These are phyloP conservation scores for Nezara viridula DNA, from an alignment of 2,888 invertebrate genomes.

Conservation along the genomic window DNA sequence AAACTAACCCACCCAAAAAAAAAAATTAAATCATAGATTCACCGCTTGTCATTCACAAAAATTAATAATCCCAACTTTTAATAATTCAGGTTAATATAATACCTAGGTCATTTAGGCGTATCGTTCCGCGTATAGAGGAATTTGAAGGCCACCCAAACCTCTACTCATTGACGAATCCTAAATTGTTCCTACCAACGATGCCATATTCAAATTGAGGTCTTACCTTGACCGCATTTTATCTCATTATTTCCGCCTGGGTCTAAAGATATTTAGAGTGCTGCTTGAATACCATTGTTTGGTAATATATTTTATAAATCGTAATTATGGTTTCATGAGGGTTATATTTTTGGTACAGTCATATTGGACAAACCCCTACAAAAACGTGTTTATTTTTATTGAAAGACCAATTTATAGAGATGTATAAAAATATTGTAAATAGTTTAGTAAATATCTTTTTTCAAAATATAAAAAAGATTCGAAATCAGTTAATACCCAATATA, in stretches of 20 bases:
- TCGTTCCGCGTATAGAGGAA: background rate
- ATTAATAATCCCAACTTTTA: too few relatives aligned
- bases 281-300: background rate
- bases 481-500: too few relatives aligned
- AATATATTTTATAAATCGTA: background rate
- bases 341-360: too few relatives aligned
- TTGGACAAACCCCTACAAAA: too few relatives aligned
- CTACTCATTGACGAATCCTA: background rate
- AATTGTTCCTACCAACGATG: background rate
- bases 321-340: background rate
- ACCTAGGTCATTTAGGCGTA: background rate
- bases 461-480: too few relatives aligned
- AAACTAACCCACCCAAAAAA: too few relatives aligned
- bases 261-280: background rate
- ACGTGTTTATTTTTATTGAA: too few relatives aligned
- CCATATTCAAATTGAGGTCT: background rate
- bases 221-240: constrained; percentile 4
- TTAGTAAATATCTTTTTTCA: too few relatives aligned
- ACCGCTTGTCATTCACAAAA: too few relatives aligned
- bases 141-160: background rate
- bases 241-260: background rate
- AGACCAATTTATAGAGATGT: too few relatives aligned
- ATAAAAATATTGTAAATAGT: too few relatives aligned
- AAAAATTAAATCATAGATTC: too few relatives aligned
- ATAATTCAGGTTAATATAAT: background rate